phyloP scores from a whole-genome alignment of 2,797 vertebrate genomes.

The Salmo trutta region DNA sequence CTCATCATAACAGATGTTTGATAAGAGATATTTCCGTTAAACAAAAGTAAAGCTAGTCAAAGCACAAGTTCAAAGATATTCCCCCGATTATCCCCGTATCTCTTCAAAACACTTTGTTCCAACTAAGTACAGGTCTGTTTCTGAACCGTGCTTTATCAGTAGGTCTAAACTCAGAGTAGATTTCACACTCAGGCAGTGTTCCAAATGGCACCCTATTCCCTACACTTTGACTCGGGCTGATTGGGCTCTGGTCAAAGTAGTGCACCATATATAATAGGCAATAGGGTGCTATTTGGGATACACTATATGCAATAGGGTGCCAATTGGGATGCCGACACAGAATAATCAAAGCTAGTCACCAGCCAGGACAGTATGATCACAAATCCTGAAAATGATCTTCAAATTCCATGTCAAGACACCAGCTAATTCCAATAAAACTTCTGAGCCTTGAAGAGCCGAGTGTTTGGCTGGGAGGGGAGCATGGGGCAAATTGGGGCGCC shows the following conservation, averaged over 20 bases:
- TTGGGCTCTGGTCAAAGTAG: not conserved
- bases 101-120: constrained; percentile 36
- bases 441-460: constrained; percentile 48
- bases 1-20: not conserved
- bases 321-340: not conserved
- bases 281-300: not conserved
- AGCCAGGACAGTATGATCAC: constrained; percentile 31
- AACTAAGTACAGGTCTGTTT: constrained; percentile 19
- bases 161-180: not conserved
- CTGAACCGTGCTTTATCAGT: constrained; percentile 7
- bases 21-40: not conserved
- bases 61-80: not conserved
- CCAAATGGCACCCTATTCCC: constrained; percentile 8
- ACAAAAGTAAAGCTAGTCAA: not conserved
- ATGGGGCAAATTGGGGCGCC: constrained; percentile 55
- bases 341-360: constrained; percentile 34
- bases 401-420: constrained; percentile 65
- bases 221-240: not conserved
- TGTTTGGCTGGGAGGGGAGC: not conserved
- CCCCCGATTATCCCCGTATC: constrained; percentile 18
- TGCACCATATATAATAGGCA: constrained; percentile 21
- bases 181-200: not conserved
- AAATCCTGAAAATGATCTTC: constrained; percentile 55
- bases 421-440: constrained; percentile 69
- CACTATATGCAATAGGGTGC: constrained; percentile 18